Evolutionary conservation across 35 echinoderm and acorn worm genomes (phyloP), one percentile per base, ranked within the genome.

Genomic region (Apostichopus parvimensis): DNA sequence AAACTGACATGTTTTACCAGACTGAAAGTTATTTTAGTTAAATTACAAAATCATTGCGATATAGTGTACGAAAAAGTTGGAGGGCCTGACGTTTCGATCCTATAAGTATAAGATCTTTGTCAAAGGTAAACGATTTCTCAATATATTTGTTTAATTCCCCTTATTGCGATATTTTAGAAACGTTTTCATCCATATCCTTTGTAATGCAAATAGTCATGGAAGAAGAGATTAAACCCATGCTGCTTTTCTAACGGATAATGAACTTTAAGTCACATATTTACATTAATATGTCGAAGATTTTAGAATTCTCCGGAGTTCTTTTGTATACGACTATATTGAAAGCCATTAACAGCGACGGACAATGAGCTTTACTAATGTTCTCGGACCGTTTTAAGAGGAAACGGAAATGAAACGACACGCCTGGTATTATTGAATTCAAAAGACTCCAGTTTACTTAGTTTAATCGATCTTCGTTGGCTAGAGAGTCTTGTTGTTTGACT

Each of bases 351-450:
- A 14, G 18, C 64, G 64, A 11, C 64, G 64, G 64, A 68, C 64
- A 68, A 68, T 68, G 64, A 1, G 64, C 64, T 68, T 9, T 14
- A 13, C 64, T 68, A 68, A 68, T 68, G 64, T 68, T 68, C 64
- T 18, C 64, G 0, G 18, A 68, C 64, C 64, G 11, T 68, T 68
- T 68, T 68, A 68, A 68, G 64, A 18, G 64, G 64, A 68, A 68
- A 18, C 64, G 64, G 64, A 68, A 14, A 68, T 68, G 64, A 68
- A 68, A 18, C 64, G 18, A 68, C 64, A 68, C 64, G 64, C 64
- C 64, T 68, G 64, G 64, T 68, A 68, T 68, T 68, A 68, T 68
- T 68, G 64, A 68, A 68, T 68, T 68, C 64, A 68, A 68, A 68
- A 14, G 64, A 68, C 64, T 68, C 64, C 64, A 68, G 64, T 68